Conservation (phyloP, 2,113 vertebrate species). For the Malurus cyaneus region DNA sequence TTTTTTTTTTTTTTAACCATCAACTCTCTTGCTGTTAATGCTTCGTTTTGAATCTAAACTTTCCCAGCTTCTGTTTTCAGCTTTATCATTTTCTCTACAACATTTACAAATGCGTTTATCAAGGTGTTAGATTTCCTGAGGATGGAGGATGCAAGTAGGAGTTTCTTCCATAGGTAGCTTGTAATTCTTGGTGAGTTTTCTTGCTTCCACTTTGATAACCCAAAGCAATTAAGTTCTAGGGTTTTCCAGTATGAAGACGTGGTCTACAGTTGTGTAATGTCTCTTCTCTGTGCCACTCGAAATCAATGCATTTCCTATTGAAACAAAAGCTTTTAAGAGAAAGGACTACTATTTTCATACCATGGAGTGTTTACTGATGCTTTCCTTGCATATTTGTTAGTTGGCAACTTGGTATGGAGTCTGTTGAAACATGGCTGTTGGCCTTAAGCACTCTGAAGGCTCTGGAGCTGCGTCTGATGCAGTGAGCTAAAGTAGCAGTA, state of each 20-base stretch:
- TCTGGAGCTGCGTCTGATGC: not conserved
- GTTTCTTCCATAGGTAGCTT: not conserved
- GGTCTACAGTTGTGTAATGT: not conserved
- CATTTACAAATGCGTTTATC: not conserved
- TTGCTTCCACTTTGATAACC: not conserved
- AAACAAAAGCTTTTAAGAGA: not conserved
- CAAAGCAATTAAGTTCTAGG: not conserved
- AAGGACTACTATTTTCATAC: not conserved
- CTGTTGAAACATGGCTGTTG: not conserved
- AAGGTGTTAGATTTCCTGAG: not conserved
- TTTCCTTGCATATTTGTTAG: not conserved
- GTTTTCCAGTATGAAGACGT: not conserved
- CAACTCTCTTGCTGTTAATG: not conserved
- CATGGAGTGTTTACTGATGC: not conserved
- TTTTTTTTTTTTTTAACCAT: not conserved
- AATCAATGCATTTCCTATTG: not conserved
- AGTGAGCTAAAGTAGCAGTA: not conserved
- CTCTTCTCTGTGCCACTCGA: not conserved
- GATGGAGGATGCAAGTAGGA: not conserved
- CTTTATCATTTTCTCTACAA: not conserved
- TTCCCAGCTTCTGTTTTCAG: not conserved
- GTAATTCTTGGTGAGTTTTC: not conserved
- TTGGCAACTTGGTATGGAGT: not conserved
- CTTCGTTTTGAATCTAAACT: not conserved
- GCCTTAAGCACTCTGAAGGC: not conserved